A percentile compares a stretch with the other conserved stretches of the same genome.
Evolutionary conservation across 2,888 invertebrate species (phyloP).

Genomic region (Leptinotarsa haldemani): DNA sequence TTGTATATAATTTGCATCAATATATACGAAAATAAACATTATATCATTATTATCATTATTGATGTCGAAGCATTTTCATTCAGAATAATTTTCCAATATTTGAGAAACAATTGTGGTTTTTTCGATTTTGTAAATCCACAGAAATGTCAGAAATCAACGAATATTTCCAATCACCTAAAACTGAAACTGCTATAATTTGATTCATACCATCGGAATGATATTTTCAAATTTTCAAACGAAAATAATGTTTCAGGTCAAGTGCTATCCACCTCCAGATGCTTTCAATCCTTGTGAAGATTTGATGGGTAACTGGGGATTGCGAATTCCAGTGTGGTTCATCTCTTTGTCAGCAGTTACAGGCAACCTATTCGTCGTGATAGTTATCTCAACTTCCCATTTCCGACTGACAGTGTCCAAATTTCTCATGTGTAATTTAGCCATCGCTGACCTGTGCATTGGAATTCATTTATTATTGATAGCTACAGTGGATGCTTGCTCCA

Average conservation of each 20-base stretch:
- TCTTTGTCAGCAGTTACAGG: conserved; percentile 73
- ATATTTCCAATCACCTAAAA: too few relatives aligned
- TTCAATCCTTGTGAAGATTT: conserved; percentile 76
- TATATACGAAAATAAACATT: too few relatives aligned
- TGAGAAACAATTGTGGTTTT: too few relatives aligned
- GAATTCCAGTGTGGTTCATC: conserved; percentile 73
- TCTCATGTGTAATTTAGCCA: conserved; percentile 76
- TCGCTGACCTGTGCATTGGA: conserved; percentile 77
- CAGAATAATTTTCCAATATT: too few relatives aligned
- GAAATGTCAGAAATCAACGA: too few relatives aligned
- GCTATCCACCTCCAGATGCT: conserved; percentile 71
- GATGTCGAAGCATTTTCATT: too few relatives aligned
- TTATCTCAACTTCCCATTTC: conserved; percentile 67
- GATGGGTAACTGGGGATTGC: conserved; percentile 70
- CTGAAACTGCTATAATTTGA: too few relatives aligned
- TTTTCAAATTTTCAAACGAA: too few relatives aligned
- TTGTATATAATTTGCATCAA: too few relatives aligned
- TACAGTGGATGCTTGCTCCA: conserved; percentile 72
- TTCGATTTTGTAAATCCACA: too few relatives aligned
- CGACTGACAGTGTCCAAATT: conserved; percentile 70
- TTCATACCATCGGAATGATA: too few relatives aligned
- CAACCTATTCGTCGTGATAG: conserved; percentile 73
- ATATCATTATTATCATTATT: too few relatives aligned
- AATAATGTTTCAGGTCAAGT: conserved; percentile 59
- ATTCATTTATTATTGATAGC: conserved; percentile 73